These are phyloP conservation scores for Fragum fragum DNA, from an alignment of 2,888 invertebrate species.

Conservation along the genomic window DNA sequence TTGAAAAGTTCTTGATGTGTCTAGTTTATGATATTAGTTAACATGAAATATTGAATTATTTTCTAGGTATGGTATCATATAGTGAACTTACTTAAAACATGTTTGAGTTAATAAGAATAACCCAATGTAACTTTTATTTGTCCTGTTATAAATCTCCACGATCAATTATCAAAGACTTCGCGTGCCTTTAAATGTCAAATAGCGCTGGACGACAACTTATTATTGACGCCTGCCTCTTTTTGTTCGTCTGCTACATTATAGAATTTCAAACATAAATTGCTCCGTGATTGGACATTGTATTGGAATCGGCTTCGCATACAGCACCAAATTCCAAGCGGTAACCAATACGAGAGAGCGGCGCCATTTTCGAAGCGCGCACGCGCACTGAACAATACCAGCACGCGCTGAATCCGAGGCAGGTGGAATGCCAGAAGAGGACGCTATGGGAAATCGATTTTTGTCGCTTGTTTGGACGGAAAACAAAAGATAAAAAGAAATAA, in stretches of 20 bases:
- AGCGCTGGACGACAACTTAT: constrained; percentile 1
- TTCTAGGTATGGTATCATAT: too few relatives aligned
- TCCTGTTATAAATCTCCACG: neutral
- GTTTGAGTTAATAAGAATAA: neutral
- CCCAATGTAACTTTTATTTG: neutral
- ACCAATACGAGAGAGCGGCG: constrained; percentile 52
- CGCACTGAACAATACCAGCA: constrained; percentile 46
- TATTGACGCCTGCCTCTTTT: constrained; percentile 9
- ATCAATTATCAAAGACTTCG: constrained; percentile 1
- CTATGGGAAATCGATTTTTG: constrained; percentile 60
- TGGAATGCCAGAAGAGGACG: constrained; percentile 60
- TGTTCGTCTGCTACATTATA: constrained; percentile 45
- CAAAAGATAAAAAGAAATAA: constrained; percentile 47
- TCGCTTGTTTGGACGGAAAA: constrained; percentile 53
- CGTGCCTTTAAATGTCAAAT: constrained; percentile 11
- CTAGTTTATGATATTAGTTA: too few relatives aligned
- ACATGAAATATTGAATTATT: too few relatives aligned
- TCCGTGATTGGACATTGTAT: constrained; percentile 47
- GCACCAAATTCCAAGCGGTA: constrained; percentile 30
- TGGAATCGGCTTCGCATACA: constrained; percentile 42
- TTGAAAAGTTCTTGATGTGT: too few relatives aligned
- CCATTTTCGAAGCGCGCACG: constrained; percentile 55
- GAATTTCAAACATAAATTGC: constrained; percentile 40
- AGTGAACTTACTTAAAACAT: too few relatives aligned
- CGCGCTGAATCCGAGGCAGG: constrained; percentile 63